phyloP scores from a whole-genome alignment of 2,888 invertebrate genomes.

The Drosophila peninsularis region DNA sequence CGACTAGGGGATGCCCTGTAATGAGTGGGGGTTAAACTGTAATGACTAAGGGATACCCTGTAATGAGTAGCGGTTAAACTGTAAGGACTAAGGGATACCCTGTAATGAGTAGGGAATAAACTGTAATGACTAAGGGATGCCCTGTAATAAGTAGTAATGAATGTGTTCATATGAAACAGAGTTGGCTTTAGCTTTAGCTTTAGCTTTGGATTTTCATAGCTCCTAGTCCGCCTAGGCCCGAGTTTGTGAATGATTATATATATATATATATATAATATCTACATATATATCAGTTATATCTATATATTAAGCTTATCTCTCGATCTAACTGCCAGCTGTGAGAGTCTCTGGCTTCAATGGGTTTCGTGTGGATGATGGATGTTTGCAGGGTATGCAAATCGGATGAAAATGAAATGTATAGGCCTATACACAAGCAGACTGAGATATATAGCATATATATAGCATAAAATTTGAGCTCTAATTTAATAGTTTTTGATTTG shows the following conservation, averaged over 20 bases:
- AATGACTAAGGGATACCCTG: too few species aligned
- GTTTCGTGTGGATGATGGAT: background rate
- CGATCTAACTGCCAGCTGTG: background rate
- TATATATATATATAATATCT: background rate
- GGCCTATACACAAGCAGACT: constrained; percentile 5
- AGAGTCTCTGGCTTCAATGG: constrained; percentile 6
- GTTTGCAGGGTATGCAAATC: constrained; percentile 43
- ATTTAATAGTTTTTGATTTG: constrained; percentile 38
- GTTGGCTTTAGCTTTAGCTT: too few species aligned
- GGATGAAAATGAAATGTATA: constrained; percentile 38
- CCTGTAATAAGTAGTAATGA: too few species aligned
- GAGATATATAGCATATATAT: constrained; percentile 2
- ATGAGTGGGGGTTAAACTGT: background rate
- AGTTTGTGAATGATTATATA: background rate
- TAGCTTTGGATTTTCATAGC: too few species aligned
- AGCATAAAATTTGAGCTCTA: constrained; percentile 50
- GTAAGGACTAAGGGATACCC: constrained; percentile 39
- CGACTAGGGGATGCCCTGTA: constrained; percentile 35
- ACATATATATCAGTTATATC: background rate
- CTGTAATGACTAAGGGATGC: too few species aligned
- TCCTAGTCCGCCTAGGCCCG: too few species aligned
- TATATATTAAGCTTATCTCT: background rate
- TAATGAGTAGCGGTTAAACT: too few species aligned
- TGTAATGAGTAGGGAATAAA: background rate
- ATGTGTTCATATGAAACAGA: too few species aligned